phyloP scores from a whole-genome alignment of 2,888 invertebrate genomes.

The Trypoxylon attenuatum region DNA sequence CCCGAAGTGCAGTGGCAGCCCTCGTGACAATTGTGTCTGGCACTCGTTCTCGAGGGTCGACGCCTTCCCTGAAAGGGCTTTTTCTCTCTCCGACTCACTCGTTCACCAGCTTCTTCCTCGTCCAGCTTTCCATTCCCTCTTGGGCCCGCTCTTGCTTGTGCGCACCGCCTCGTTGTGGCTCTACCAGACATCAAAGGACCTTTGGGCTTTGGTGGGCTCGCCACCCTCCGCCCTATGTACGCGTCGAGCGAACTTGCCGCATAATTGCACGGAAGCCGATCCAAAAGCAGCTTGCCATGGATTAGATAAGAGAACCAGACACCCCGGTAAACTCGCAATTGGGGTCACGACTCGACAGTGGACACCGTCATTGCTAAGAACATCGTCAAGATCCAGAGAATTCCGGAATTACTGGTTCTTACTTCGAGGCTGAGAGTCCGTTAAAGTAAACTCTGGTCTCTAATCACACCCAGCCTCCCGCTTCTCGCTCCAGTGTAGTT shows the following conservation, averaged over 20 bases:
- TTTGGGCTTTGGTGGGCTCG: slow-evolving; percentile 45
- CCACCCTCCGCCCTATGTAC: slow-evolving; percentile 33
- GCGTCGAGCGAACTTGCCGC: slow-evolving; percentile 33
- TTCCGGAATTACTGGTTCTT: background rate
- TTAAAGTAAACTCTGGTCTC: background rate
- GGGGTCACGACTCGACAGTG: too few relatives aligned
- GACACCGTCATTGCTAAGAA: slow-evolving; percentile 21
- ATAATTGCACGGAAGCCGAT: slow-evolving; percentile 54
- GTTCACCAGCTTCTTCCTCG: slow-evolving; percentile 21
- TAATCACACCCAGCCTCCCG: background rate
- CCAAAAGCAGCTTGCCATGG: slow-evolving; percentile 20
- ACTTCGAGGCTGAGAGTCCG: background rate
- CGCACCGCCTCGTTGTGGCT: slow-evolving; percentile 35
- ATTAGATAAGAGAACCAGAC: slow-evolving; percentile 28
- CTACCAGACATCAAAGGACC: slow-evolving; percentile 66
- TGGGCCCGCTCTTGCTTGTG: slow-evolving; percentile 32
- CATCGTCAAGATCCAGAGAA: too few relatives aligned
- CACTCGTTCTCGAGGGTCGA: slow-evolving; percentile 67
- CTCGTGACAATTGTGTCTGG: slow-evolving; percentile 71
- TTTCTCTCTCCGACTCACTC: slow-evolving; percentile 29
- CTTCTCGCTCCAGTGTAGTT: background rate
- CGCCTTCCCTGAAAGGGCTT: slow-evolving; percentile 66
- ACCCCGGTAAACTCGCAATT: slow-evolving; percentile 36
- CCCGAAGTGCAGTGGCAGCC: slow-evolving; percentile 52
- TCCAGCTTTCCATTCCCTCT: slow-evolving; percentile 28